A percentile compares a stretch with the other conserved stretches of the same genome.
These are phyloP conservation scores for Carettochelys insculpta DNA, from an alignment of 2,113 vertebrate genomes.

Conservation along the genomic window DNA sequence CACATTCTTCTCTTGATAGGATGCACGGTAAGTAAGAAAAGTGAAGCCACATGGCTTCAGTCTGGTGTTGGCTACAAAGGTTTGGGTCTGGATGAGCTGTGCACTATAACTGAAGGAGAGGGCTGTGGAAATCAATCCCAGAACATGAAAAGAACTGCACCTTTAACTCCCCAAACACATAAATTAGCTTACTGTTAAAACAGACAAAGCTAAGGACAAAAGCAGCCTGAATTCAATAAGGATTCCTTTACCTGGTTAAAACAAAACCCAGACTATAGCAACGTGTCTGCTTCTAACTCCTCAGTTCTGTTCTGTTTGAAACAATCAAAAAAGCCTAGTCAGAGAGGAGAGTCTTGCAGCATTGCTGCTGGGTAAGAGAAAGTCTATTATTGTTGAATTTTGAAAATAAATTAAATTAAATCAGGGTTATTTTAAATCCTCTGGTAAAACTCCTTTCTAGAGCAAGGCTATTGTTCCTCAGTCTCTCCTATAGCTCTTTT, in stretches of 20 bases:
- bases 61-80: background rate
- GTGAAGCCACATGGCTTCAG: background rate
- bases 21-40: background rate
- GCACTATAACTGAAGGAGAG: background rate
- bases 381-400: background rate
- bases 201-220: conserved; percentile 10
- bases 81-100: background rate
- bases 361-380: background rate
- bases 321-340: background rate
- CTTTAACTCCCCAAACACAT: conserved; percentile 1
- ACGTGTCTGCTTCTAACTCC: background rate
- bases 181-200: conserved; percentile 25
- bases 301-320: background rate
- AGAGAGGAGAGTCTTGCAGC: background rate
- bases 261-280: background rate
- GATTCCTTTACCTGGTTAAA: background rate
- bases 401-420: background rate
- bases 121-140: conserved; percentile 33
- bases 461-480: background rate
- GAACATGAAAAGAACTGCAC: background rate
- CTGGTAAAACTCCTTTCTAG: background rate
- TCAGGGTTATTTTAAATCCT: background rate
- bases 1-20: conserved; percentile 7
- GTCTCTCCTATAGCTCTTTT: background rate
- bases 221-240: background rate